Percentiles rank a stretch among this genome's conserved stretches.
These are phyloP conservation scores for Drosophila leonis DNA, from an alignment of 2,888 invertebrate species.

Conservation along the genomic window DNA sequence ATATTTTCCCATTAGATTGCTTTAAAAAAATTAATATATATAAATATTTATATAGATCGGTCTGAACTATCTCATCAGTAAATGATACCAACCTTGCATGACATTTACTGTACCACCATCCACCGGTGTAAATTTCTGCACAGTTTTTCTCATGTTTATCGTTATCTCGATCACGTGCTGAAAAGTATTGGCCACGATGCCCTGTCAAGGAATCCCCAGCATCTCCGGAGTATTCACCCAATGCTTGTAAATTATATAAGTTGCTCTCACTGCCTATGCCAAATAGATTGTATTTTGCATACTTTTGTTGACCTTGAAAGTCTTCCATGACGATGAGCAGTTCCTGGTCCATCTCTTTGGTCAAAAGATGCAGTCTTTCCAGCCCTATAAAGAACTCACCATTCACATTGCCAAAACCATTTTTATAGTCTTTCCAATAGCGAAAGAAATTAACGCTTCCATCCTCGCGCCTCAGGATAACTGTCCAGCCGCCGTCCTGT, in stretches of 20 bases:
- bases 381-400: conserved; percentile 90
- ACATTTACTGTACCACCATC: conserved; percentile 91
- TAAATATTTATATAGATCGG: not conserved
- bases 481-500: conserved; percentile 89
- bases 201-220: conserved; percentile 89
- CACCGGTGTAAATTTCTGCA: conserved; percentile 89
- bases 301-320: conserved; percentile 86
- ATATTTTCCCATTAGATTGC: conserved; percentile 90
- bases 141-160: conserved; percentile 90
- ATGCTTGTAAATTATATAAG: conserved; percentile 88
- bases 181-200: conserved; percentile 89
- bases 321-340: conserved; percentile 88
- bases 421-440: conserved; percentile 88
- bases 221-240: conserved; percentile 88
- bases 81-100: conserved; percentile 86
- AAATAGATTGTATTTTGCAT: conserved; percentile 88
- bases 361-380: conserved; percentile 87
- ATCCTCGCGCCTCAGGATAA: conserved; percentile 88
- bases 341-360: conserved; percentile 85
- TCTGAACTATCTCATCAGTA: not conserved
- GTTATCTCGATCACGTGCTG: conserved; percentile 89
- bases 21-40: conserved; percentile 64
- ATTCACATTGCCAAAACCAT: conserved; percentile 88
- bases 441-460: conserved; percentile 89
- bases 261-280: conserved; percentile 89